Conservation (phyloP, 2,113 vertebrate species). For the Eurystomus gularis region DNA sequence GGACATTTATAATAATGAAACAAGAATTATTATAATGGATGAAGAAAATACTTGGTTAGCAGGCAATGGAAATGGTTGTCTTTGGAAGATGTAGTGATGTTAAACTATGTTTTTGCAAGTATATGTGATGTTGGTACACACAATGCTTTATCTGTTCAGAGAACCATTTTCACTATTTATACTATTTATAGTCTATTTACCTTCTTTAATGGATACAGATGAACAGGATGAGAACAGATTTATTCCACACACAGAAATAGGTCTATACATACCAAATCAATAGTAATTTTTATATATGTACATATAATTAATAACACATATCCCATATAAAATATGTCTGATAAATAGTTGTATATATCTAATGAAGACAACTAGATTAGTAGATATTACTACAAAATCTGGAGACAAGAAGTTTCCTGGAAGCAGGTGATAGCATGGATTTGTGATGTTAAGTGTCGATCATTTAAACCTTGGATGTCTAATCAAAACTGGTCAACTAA, state of each 20-base stretch:
- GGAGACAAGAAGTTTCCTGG: background rate
- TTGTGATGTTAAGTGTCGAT: background rate
- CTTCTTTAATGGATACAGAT: background rate
- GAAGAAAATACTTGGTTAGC: background rate
- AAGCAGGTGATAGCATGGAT: background rate
- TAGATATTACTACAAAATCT: background rate
- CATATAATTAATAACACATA: background rate
- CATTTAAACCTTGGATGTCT: background rate
- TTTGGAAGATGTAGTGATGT: background rate
- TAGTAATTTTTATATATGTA: background rate
- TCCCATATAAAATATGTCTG: background rate
- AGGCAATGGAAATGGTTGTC: background rate
- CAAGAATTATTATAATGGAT: background rate
- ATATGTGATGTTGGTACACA: background rate
- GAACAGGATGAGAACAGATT: background rate
- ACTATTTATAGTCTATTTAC: background rate
- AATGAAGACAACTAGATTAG: background rate
- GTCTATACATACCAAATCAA: background rate
- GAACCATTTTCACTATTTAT: background rate
- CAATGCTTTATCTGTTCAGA: background rate
- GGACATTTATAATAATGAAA: background rate
- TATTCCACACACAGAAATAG: background rate
- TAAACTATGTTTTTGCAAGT: background rate
- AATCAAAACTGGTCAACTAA: background rate
- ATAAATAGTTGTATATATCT: background rate